Percentiles rank a stretch among this genome's conserved stretches.
phyloP scores from a whole-genome alignment of 92 coral and sea anemone species.

The Palythoa heliodiscus region DNA sequence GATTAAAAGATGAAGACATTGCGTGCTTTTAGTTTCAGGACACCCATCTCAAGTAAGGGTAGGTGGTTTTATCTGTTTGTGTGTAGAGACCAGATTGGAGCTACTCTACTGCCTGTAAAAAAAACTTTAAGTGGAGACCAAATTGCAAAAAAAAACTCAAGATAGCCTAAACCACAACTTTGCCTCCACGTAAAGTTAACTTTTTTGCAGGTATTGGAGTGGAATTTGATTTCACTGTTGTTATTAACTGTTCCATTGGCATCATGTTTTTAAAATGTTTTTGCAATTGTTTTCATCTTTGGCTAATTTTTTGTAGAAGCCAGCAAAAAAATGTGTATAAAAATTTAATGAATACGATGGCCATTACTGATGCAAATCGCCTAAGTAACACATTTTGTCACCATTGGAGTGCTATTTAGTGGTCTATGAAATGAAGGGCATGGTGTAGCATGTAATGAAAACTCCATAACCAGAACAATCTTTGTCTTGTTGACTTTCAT shows the following conservation, averaged over 20 bases:
- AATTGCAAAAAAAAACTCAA: not conserved
- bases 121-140: not conserved
- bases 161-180: not conserved
- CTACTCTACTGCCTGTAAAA: not conserved
- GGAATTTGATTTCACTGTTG: not conserved
- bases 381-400: conserved; percentile 2
- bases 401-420: not conserved
- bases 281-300: not conserved
- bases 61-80: conserved; percentile 14
- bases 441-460: not conserved
- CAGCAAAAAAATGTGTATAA: conserved; percentile 12
- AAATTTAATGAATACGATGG: not conserved
- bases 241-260: not conserved
- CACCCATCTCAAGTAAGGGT: conserved; percentile 39
- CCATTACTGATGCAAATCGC: conserved; percentile 10
- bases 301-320: not conserved
- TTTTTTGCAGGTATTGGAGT: not conserved
- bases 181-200: not conserved
- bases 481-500: not conserved
- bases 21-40: conserved; percentile 37
- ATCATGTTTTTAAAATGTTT: conserved; percentile 34
- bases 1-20: conserved; percentile 9
- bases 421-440: conserved; percentile 36
- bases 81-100: not conserved
- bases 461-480: not conserved